These are phyloP conservation scores for Caiman crocodilus DNA, from an alignment of 2,797 vertebrate genomes.

Conservation along the genomic window DNA sequence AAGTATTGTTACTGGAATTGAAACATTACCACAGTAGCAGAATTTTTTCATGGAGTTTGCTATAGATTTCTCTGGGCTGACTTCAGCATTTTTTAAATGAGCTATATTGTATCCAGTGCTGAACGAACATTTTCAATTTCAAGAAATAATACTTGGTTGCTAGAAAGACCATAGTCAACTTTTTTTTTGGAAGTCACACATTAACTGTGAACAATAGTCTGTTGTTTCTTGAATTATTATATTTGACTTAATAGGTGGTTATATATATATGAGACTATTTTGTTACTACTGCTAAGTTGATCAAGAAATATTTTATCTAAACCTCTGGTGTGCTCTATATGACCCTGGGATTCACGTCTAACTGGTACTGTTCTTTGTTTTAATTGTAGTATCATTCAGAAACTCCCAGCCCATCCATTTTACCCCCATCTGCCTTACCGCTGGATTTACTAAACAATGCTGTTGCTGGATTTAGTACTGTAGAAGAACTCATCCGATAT, in stretches of 20 bases:
- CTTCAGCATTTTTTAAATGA: conserved; percentile 17
- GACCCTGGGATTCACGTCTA: neutral
- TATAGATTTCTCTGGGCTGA: neutral
- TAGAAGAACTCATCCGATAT: conserved; percentile 97
- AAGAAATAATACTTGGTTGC: neutral
- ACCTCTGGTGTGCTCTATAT: conserved; percentile 1
- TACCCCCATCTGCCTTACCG: conserved; percentile 84
- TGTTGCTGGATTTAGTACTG: conserved; percentile 88
- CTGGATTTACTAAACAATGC: conserved; percentile 90
- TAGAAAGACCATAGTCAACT: neutral
- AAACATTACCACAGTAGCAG: neutral
- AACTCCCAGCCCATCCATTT: conserved; percentile 79
- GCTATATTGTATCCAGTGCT: neutral
- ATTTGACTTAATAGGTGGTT: conserved; percentile 54
- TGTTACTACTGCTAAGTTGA: neutral
- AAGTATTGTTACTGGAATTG: conserved; percentile 1
- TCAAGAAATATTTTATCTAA: conserved; percentile 30
- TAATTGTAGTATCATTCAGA: conserved; percentile 86
- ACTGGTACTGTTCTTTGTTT: conserved; percentile 57
- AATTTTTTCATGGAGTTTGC: neutral
- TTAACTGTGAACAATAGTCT: conserved; percentile 33
- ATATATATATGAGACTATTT: conserved; percentile 15
- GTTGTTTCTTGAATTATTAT: conserved; percentile 27
- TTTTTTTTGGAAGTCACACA: neutral
- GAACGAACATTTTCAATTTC: neutral